Evolutionary conservation across 2,113 vertebrate species (phyloP).

Genomic region (Onychostoma macrolepis): DNA sequence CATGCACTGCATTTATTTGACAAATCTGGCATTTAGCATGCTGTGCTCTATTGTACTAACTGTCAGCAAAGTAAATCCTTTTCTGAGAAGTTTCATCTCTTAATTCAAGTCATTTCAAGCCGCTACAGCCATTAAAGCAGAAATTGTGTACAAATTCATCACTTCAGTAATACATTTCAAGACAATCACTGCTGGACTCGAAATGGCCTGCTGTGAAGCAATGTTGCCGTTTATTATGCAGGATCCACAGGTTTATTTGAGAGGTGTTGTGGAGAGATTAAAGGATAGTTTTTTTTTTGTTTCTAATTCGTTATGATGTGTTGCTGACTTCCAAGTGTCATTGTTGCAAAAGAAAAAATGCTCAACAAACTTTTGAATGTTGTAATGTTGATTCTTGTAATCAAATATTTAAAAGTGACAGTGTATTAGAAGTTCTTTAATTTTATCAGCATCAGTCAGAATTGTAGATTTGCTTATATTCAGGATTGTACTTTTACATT

Average conservation of each 20-base stretch:
- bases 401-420: too few relatives aligned
- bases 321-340: neutral
- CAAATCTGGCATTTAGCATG: neutral
- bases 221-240: neutral
- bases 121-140: neutral
- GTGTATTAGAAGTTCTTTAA: too few relatives aligned
- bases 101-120: neutral
- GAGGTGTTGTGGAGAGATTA: neutral
- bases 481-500: too few relatives aligned
- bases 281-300: neutral
- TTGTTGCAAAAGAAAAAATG: neutral
- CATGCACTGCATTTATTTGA: neutral
- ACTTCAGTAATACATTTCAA: constrained; percentile 2
- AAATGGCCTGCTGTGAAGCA: neutral
- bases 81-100: neutral
- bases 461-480: too few relatives aligned
- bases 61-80: neutral
- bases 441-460: too few relatives aligned
- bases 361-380: neutral
- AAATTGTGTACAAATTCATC: neutral
- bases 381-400: too few relatives aligned
- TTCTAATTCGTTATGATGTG: neutral
- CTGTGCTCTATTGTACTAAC: neutral
- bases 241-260: neutral
- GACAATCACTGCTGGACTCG: neutral